These are phyloP conservation scores for Danio albolineatus DNA, from an alignment of 2,797 vertebrate genomes.

Conservation along the genomic window DNA sequence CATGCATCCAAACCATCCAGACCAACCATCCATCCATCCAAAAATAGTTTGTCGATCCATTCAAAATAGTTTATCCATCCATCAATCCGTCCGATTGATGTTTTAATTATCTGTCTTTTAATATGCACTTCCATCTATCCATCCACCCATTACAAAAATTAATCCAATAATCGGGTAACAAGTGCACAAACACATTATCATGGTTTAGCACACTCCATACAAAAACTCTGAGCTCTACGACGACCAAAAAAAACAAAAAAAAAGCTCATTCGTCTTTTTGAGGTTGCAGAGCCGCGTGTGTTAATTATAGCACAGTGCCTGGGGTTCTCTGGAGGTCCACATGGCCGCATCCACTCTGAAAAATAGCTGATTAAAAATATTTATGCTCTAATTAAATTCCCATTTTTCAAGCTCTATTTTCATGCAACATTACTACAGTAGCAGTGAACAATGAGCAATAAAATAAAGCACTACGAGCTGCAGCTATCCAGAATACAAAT, in stretches of 20 bases:
- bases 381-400: constrained; percentile 50
- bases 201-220: not conserved
- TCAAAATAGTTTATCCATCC: too few species aligned
- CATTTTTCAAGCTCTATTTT: constrained; percentile 36
- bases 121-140: too few species aligned
- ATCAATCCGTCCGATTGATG: too few species aligned
- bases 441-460: constrained; percentile 37
- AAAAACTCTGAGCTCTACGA: not conserved
- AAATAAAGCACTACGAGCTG: constrained; percentile 12
- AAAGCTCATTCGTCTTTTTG: not conserved
- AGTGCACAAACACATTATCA: not conserved
- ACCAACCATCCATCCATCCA: too few species aligned
- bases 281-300: not conserved
- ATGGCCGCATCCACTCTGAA: constrained; percentile 17
- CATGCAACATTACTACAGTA: constrained; percentile 39
- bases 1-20: too few species aligned
- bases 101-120: too few species aligned
- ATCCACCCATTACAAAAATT: too few species aligned
- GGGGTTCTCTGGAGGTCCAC: constrained; percentile 36
- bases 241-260: constrained; percentile 12
- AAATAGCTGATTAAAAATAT: constrained; percentile 43
- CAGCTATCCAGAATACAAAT: constrained; percentile 1
- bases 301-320: constrained; percentile 37
- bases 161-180: constrained; percentile 3
- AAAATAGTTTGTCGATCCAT: too few species aligned